Conservation (phyloP, 2,888 invertebrate genomes). For the Crossocerus cetratus region DNA sequence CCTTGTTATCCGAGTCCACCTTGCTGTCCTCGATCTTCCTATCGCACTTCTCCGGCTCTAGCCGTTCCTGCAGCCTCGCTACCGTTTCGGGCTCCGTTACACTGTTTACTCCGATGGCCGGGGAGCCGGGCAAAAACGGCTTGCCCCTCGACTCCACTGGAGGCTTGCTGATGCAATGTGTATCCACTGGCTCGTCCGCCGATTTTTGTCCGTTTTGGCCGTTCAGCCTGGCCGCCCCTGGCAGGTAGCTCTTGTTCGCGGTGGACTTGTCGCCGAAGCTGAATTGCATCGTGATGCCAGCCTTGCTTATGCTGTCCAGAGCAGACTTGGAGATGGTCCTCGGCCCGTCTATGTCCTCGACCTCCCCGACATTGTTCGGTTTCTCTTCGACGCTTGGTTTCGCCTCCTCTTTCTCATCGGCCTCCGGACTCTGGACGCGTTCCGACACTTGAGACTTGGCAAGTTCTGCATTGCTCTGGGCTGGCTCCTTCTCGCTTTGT, state of each 20-base stretch:
- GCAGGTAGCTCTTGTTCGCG: conserved; percentile 70
- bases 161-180: conserved; percentile 10
- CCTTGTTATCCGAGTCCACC: conserved; percentile 32
- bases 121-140: conserved; percentile 27
- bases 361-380: neutral
- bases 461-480: conserved; percentile 43
- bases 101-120: conserved; percentile 16
- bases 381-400: conserved; percentile 16
- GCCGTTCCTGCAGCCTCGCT: conserved; percentile 50
- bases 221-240: too few relatives aligned
- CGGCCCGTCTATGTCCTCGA: conserved; percentile 65
- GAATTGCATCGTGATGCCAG: conserved; percentile 83
- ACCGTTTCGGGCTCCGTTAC: conserved; percentile 38
- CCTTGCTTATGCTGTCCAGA: conserved; percentile 83
- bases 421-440: conserved; percentile 34
- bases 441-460: conserved; percentile 36
- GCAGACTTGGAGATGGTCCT: conserved; percentile 80
- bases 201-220: conserved; percentile 58
- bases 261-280: conserved; percentile 78
- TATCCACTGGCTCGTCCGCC: conserved; percentile 31
- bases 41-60: conserved; percentile 46
- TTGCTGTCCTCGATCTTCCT: conserved; percentile 37
- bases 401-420: conserved; percentile 33
- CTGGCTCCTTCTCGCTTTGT: conserved; percentile 43
- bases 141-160: conserved; percentile 31